phyloP scores from a whole-genome alignment of 30 jellyfish, hydroid and myxozoan species.

The Aurelia sp. region DNA sequence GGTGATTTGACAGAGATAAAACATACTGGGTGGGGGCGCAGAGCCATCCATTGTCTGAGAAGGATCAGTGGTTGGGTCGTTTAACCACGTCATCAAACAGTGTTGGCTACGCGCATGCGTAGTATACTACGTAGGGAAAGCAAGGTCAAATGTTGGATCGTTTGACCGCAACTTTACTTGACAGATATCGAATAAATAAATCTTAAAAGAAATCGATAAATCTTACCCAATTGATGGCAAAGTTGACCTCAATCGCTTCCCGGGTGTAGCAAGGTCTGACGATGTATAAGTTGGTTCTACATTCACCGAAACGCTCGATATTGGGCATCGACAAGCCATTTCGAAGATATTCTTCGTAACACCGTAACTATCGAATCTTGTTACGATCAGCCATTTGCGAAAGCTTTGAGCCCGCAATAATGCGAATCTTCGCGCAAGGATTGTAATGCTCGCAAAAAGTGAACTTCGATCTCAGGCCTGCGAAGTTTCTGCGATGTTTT shows the following conservation, averaged over 20 bases:
- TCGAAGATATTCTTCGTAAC: not conserved
- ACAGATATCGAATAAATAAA: not conserved
- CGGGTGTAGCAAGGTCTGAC: constrained; percentile 68
- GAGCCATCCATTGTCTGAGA: too few species aligned
- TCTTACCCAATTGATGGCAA: constrained; percentile 71
- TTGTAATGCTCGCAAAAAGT: not conserved
- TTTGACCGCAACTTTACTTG: not conserved
- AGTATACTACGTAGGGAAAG: too few species aligned
- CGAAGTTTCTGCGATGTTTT: not conserved
- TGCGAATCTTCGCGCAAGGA: constrained; percentile 1
- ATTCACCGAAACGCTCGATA: not conserved
- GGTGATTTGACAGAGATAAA: too few species aligned
- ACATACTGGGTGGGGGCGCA: too few species aligned
- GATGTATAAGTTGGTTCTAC: constrained; percentile 53
- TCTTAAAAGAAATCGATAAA: not conserved
- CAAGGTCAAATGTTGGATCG: too few species aligned
- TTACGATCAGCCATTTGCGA: not conserved
- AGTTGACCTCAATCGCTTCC: constrained; percentile 36
- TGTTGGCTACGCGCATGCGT: too few species aligned
- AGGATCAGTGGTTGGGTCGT: too few species aligned
- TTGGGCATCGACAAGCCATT: not conserved
- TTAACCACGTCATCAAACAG: too few species aligned
- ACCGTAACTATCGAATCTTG: not conserved
- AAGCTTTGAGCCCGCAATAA: not conserved
- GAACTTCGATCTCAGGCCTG: not conserved